Percentiles rank a stretch among this genome's conserved stretches.
Evolutionary conservation across 2,797 vertebrate species (phyloP).

Genomic region (Monodelphis domestica): DNA sequence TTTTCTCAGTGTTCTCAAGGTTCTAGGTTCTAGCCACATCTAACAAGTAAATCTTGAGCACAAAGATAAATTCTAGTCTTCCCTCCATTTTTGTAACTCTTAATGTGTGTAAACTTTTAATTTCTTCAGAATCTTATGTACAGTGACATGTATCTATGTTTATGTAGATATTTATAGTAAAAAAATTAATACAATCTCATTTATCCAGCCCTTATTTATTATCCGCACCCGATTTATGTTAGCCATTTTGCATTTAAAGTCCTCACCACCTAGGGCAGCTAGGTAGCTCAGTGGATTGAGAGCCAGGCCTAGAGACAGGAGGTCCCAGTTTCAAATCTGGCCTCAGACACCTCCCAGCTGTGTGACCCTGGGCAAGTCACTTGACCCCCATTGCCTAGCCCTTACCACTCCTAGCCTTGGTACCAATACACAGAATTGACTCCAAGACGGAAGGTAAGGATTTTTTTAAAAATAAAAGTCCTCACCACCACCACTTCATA

Average conservation of each 20-base stretch:
- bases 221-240: not conserved
- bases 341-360: no score
- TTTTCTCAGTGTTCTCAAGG: not conserved
- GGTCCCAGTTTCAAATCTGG: no score
- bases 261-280: no score
- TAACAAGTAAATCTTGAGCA: not conserved
- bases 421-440: no score
- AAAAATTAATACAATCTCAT: not conserved
- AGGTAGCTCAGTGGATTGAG: no score
- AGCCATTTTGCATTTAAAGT: not conserved
- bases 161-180: not conserved
- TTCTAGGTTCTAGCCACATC: not conserved
- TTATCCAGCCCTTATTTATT: not conserved
- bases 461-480: no score
- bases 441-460: no score
- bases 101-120: not conserved
- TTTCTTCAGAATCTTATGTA: not conserved
- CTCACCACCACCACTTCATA: not conserved
- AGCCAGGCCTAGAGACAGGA: no score
- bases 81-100: not conserved
- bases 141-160: not conserved
- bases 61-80: not conserved
- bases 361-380: no score
- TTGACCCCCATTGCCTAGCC: no score
- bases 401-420: no score